Conservation (phyloP, 2,797 vertebrate genomes). For the Delichon dasypus region DNA sequence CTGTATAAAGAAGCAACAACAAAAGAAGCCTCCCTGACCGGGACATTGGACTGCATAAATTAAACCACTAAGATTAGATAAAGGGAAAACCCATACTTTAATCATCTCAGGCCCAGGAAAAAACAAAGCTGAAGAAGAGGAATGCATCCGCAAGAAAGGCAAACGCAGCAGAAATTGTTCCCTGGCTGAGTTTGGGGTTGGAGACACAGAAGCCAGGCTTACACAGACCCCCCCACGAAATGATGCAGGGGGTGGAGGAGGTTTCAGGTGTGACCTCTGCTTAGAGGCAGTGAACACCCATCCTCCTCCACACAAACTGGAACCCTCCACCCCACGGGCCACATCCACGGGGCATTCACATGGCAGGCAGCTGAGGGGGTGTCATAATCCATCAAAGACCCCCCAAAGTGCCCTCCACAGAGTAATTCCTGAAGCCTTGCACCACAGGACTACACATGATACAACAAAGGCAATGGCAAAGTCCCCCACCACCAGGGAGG, state of each 20-base stretch:
- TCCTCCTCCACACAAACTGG: background rate
- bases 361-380: background rate
- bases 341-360: background rate
- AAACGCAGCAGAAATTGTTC: background rate
- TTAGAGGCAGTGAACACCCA: background rate
- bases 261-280: background rate
- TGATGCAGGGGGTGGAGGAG: background rate
- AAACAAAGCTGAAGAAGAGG: background rate
- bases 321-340: background rate
- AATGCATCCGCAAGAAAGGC: background rate
- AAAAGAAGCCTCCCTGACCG: background rate
- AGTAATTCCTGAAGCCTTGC: background rate
- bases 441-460: background rate
- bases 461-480: background rate
- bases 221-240: background rate
- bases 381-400: background rate
- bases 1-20: background rate
- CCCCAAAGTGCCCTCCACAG: background rate
- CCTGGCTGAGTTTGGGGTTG: background rate
- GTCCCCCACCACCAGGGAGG: too few relatives aligned
- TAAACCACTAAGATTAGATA: background rate
- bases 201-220: background rate
- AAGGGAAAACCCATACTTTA: background rate
- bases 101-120: background rate
- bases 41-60: background rate